phyloP scores from a whole-genome alignment of 2,888 invertebrate species.

The Allophyes oxyacanthae region DNA sequence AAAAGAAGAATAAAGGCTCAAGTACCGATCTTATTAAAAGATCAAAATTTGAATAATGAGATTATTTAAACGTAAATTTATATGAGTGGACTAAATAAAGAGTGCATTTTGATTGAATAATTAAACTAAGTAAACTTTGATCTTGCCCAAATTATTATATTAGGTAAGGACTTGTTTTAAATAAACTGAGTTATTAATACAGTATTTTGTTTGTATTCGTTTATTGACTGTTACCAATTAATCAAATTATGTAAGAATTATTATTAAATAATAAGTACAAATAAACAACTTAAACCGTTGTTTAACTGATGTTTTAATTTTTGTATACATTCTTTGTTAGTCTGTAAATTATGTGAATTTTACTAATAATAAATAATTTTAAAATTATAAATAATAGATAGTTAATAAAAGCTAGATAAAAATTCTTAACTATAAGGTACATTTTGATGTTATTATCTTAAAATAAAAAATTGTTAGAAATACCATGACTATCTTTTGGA shows the following conservation, averaged over 20 bases:
- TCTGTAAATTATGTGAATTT: slow-evolving; percentile 27
- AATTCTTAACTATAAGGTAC: slow-evolving; percentile 25
- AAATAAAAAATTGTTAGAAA: slow-evolving; percentile 27
- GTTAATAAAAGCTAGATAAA: slow-evolving; percentile 3
- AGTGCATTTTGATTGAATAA: slow-evolving; percentile 13
- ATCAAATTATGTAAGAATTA: slow-evolving; percentile 40
- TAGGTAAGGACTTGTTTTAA: slow-evolving; percentile 25
- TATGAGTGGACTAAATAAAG: background rate
- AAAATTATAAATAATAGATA: slow-evolving; percentile 17
- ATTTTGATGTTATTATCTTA: slow-evolving; percentile 20
- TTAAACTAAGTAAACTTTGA: slow-evolving; percentile 5
- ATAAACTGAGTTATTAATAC: slow-evolving; percentile 22
- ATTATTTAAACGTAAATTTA: slow-evolving; percentile 29
- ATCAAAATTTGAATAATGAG: slow-evolving; percentile 18
- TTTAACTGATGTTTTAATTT: slow-evolving; percentile 21
- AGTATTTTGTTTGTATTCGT: slow-evolving; percentile 31
- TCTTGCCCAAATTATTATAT: slow-evolving; percentile 34
- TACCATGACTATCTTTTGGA: slow-evolving; percentile 12
- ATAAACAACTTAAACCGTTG: slow-evolving; percentile 33
- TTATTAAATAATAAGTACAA: slow-evolving; percentile 51
- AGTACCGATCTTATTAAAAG: slow-evolving; percentile 14
- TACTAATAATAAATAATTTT: slow-evolving; percentile 30
- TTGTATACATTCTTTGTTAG: slow-evolving; percentile 30
- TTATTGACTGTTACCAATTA: slow-evolving; percentile 60
- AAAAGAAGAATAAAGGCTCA: background rate